A percentile compares a stretch with the other conserved stretches of the same genome.
These are phyloP conservation scores for Zoanthus sociatus DNA, from an alignment of 92 coral and sea anemone species.

Conservation along the genomic window DNA sequence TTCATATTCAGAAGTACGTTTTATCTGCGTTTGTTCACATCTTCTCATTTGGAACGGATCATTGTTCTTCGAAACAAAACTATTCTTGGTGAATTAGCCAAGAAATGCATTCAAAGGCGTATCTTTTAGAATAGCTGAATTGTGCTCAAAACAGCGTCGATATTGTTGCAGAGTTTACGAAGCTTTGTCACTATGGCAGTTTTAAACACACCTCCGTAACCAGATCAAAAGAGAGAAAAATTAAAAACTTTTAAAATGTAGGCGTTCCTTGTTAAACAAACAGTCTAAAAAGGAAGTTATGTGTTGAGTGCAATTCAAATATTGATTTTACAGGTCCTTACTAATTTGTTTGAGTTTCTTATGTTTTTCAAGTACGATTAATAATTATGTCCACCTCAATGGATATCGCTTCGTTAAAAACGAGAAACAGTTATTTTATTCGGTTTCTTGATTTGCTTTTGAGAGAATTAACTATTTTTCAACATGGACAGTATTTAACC, in stretches of 20 bases:
- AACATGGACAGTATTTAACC: not conserved
- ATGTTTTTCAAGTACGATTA: not conserved
- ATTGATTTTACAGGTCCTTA: not conserved
- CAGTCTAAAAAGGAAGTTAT: not conserved
- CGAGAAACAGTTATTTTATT: not conserved
- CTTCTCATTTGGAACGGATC: constrained; percentile 35
- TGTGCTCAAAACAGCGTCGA: not conserved
- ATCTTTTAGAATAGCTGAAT: constrained; percentile 6
- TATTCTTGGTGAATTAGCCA: constrained; percentile 1
- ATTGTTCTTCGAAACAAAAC: constrained; percentile 33
- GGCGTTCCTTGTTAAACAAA: not conserved
- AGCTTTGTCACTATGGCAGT: not conserved
- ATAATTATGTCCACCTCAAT: not conserved
- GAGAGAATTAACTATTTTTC: constrained; percentile 17
- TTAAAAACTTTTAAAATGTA: not conserved
- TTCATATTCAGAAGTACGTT: constrained; percentile 44
- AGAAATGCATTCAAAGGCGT: not conserved
- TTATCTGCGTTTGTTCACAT: constrained; percentile 9
- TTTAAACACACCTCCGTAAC: not conserved
- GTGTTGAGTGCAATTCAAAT: not conserved
- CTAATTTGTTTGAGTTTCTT: not conserved
- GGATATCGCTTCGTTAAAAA: not conserved
- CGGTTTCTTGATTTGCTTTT: not conserved
- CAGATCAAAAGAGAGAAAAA: not conserved
- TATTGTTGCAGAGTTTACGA: not conserved